A percentile compares a stretch with the other conserved stretches of the same genome.
Conservation (phyloP, 2,797 vertebrate genomes). For the Crotalus adamanteus region DNA sequence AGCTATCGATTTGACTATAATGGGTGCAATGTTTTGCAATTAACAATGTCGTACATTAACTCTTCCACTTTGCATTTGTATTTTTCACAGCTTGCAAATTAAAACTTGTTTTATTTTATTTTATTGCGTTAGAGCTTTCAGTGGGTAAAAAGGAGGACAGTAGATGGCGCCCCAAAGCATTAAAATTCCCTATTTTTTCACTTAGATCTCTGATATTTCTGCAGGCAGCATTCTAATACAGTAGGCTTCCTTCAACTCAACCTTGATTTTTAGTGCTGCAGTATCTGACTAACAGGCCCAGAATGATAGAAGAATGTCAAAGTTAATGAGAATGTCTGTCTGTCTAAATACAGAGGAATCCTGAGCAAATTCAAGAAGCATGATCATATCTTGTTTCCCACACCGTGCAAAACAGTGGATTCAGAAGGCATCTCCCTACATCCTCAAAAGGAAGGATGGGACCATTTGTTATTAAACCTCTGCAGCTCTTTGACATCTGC, state of each 20-base stretch:
- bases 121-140: neutral
- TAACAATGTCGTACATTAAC: slow-evolving; percentile 20
- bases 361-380: neutral
- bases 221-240: neutral
- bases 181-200: neutral
- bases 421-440: neutral
- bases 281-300: neutral
- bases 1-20: slow-evolving; percentile 52
- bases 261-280: neutral
- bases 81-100: slow-evolving; percentile 24
- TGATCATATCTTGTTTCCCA: neutral
- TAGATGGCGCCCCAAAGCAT: slow-evolving; percentile 40
- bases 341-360: neutral
- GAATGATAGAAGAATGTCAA: neutral
- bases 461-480: neutral
- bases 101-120: slow-evolving; percentile 32
- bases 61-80: slow-evolving; percentile 21
- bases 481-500: neutral
- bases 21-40: slow-evolving; percentile 35
- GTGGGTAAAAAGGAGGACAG: slow-evolving; percentile 30
- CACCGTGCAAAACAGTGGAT: no score
- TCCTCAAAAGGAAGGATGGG: neutral
- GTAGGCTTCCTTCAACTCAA: neutral
- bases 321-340: neutral
- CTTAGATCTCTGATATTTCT: slow-evolving; percentile 12